These are phyloP conservation scores for Drosophila virilis DNA, from an alignment of 1,140 invertebrate genomes.

Conservation along the genomic window DNA sequence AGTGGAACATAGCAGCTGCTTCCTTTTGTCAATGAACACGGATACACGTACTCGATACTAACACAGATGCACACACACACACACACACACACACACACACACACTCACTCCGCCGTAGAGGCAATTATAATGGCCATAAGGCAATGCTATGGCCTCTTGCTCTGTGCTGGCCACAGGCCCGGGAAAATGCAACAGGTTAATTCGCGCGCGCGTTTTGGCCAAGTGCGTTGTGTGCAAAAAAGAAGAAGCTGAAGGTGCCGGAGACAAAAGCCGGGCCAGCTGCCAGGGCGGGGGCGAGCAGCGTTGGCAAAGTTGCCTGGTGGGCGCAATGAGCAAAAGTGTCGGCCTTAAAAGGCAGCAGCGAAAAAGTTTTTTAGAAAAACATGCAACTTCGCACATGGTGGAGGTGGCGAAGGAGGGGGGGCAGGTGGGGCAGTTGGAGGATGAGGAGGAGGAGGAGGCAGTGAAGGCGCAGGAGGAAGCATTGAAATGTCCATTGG, in stretches of 20 bases:
- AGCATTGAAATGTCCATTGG: slow-evolving; percentile 73
- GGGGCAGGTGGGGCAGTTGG: too few relatives aligned
- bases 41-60: not conserved
- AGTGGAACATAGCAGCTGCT: slow-evolving; percentile 14
- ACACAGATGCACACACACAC: not conserved
- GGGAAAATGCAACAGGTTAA: slow-evolving; percentile 69
- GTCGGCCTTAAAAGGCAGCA: slow-evolving; percentile 72
- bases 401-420: not conserved
- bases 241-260: not conserved
- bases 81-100: slow-evolving; percentile 3
- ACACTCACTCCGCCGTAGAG: not conserved
- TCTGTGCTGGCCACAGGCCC: slow-evolving; percentile 23
- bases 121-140: slow-evolving; percentile 50
- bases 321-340: slow-evolving; percentile 67
- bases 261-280: slow-evolving; percentile 17
- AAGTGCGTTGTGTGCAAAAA: slow-evolving; percentile 39
- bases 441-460: not conserved
- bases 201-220: slow-evolving; percentile 54
- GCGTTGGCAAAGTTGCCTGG: slow-evolving; percentile 11
- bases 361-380: slow-evolving; percentile 50
- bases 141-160: slow-evolving; percentile 33
- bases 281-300: not conserved
- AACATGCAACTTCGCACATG: slow-evolving; percentile 72
- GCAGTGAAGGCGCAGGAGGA: slow-evolving; percentile 27
- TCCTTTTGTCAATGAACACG: slow-evolving; percentile 9